These are phyloP conservation scores for Anser cygnoides DNA, from an alignment of 2,113 vertebrate species.

Conservation along the genomic window DNA sequence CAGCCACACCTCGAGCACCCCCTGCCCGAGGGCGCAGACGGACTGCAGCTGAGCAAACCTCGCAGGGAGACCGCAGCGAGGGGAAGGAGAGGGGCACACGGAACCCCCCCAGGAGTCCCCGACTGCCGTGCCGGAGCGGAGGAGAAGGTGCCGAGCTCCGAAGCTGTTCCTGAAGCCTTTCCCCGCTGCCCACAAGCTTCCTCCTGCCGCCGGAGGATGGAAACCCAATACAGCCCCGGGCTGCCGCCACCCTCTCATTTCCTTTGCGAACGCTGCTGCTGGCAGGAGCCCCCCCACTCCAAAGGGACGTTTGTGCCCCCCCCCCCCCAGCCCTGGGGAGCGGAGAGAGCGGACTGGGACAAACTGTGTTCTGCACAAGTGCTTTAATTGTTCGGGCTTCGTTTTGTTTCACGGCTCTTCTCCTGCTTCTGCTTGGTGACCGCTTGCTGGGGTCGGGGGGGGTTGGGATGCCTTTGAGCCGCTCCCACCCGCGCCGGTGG, in stretches of 20 bases:
- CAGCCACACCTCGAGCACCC: too few relatives aligned
- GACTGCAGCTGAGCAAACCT: background rate
- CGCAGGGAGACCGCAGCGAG: background rate
- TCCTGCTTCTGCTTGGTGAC: background rate
- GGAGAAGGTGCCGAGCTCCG: background rate
- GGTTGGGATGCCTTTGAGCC: too few relatives aligned
- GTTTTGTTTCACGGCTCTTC: background rate
- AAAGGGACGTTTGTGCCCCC: background rate
- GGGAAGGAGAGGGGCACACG: too few relatives aligned
- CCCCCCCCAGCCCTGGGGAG: background rate
- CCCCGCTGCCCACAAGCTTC: background rate
- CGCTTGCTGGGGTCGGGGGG: background rate
- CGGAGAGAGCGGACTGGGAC: rapidly evolving
- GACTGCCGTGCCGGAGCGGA: too few relatives aligned
- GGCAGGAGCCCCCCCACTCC: background rate
- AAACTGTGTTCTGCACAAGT: rapidly evolving
- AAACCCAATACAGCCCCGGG: background rate
- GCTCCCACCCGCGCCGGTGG: background rate
- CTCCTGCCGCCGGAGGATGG: background rate
- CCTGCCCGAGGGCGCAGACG: background rate
- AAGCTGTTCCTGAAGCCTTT: background rate
- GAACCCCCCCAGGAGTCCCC: background rate
- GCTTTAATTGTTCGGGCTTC: background rate
- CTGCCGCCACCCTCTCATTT: rapidly evolving
- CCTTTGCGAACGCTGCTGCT: background rate